Evolutionary conservation across 1,140 invertebrate species (phyloP).

Genomic region (Calephelis nemesis): DNA sequence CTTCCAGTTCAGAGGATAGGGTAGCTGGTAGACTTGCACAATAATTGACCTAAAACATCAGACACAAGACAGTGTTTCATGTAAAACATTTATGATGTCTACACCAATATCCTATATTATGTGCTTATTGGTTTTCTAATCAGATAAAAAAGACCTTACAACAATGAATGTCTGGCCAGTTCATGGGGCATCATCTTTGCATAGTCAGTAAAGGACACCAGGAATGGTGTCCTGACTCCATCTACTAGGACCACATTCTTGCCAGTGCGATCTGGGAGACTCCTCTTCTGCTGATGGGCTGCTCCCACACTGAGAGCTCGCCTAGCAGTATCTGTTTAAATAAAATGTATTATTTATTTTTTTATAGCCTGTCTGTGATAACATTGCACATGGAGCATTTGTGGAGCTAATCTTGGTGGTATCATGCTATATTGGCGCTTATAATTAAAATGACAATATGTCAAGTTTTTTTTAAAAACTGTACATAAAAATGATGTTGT

Average conservation of each 20-base stretch:
- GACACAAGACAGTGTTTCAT: too few relatives aligned
- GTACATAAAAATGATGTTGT: too few relatives aligned
- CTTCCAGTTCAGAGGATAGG: too few relatives aligned
- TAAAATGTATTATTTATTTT: background rate
- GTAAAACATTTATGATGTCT: background rate
- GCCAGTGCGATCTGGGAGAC: slow-evolving; percentile 80
- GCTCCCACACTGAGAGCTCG: slow-evolving; percentile 75
- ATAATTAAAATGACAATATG: background rate
- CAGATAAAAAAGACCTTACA: slow-evolving; percentile 81
- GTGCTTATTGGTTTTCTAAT: background rate
- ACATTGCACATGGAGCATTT: too few relatives aligned
- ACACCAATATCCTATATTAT: too few relatives aligned
- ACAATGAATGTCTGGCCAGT: slow-evolving; percentile 91
- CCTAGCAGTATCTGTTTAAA: slow-evolving; percentile 52
- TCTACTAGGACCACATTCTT: slow-evolving; percentile 97
- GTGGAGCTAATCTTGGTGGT: too few relatives aligned
- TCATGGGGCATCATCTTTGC: slow-evolving; percentile 97
- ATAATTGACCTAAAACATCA: too few relatives aligned
- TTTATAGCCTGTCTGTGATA: too few relatives aligned
- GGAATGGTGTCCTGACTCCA: slow-evolving; percentile 97
- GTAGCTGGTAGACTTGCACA: too few relatives aligned
- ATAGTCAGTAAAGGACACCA: slow-evolving; percentile 95
- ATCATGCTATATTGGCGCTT: background rate
- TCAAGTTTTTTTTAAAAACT: too few relatives aligned
- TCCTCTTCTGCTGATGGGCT: slow-evolving; percentile 78